A percentile compares a stretch with the other conserved stretches of the same genome.
phyloP scores from a whole-genome alignment of 2,113 vertebrate genomes.

The Ploceus nigricollis region DNA sequence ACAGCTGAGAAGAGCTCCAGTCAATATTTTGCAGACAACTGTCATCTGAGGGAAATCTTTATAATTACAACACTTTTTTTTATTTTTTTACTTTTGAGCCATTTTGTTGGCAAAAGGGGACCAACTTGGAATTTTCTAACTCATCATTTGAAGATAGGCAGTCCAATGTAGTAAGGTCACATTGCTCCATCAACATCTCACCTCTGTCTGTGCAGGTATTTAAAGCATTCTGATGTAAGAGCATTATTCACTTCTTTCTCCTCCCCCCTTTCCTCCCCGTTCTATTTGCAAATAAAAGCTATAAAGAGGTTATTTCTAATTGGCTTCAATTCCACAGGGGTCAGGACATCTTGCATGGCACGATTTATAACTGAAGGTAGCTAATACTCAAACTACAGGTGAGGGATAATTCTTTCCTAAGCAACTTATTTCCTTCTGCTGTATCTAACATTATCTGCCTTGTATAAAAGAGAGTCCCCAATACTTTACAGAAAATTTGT shows the following conservation, averaged over 20 bases:
- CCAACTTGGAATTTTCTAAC: neutral
- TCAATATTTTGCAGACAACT: conserved; percentile 37
- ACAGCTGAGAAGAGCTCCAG: neutral
- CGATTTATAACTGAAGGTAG: neutral
- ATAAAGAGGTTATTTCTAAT: neutral
- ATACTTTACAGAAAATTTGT: neutral
- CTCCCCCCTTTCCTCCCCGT: too few relatives aligned
- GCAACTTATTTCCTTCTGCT: neutral
- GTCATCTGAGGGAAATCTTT: neutral
- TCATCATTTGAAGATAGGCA: neutral
- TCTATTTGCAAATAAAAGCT: neutral
- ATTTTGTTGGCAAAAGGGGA: neutral
- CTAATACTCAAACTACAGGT: neutral
- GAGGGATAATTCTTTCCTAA: neutral
- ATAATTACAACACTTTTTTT: neutral
- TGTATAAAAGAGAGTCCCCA: neutral
- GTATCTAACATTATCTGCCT: neutral
- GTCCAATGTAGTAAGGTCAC: neutral
- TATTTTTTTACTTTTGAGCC: neutral
- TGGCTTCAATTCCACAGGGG: neutral
- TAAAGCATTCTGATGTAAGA: neutral
- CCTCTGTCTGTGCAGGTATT: neutral
- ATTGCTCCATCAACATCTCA: neutral
- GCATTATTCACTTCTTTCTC: neutral
- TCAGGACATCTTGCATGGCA: neutral